Base-by-base conservation (phyloP, 1,140 invertebrate genomes). In the Drosophila micromelanica region DNA sequence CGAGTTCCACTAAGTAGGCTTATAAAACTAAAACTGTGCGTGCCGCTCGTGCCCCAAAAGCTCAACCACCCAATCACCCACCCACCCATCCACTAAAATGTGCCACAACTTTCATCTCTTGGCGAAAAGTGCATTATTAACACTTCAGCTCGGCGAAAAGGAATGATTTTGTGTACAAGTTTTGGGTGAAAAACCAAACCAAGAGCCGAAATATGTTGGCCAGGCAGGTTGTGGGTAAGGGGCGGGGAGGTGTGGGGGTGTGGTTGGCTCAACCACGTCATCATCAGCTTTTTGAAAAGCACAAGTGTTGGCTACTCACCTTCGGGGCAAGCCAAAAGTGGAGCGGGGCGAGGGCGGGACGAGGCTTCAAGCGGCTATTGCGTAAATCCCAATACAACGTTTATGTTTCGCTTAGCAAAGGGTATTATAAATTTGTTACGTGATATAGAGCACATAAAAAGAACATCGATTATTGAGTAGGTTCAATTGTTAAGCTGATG, bases 121-220 rank as follows among this genome's bases (percentile, higher is more conserved):
- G 27, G 49, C 20, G n/a, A 59, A 65, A 75, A 82, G 71, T 82
- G 80, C 80, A 82, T 82, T 82, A 82, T 82, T 82, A 78, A 82
- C 80, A 82, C 74, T 82, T 81, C 60, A 81, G 61, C 51, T 45
- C 61, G 52, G 23, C 48, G 48, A 38, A 38, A 27, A 32, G 23
- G 15, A 59, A 65, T 61, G 51, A 55, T 67, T 48, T 9, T 20
- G 63, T 49, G 15, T 70, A 68, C 55, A 59, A 46, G 43, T 60
- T 68, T 57, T 65, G 30, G 9, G 32, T 32, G 42, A n/a, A 48
- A 48, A 60, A 13, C 45, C 6, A 40, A 43, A 37, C 30, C 30
- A 5, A 45, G 38, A 48, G 43, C 7, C 23, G n/a, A 13, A 59
- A 67, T 37, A 38, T 37, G 9, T 15, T 11, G 27, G 13, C 12